phyloP scores from a whole-genome alignment of 2,797 vertebrate species.

The Craterocephalus amniculus region DNA sequence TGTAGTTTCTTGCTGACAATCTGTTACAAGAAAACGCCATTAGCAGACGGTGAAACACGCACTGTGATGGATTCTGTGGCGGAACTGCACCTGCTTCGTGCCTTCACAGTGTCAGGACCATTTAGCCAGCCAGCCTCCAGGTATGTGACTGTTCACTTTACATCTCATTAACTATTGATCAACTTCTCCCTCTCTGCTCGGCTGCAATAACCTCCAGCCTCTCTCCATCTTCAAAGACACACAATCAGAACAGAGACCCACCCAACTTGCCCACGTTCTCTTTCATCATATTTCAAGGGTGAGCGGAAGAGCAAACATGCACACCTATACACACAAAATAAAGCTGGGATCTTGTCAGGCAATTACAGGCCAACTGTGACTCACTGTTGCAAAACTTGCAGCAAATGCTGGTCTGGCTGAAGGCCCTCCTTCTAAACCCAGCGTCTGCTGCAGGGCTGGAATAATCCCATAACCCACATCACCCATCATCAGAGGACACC shows the following conservation, averaged over 20 bases:
- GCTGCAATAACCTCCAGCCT: slow-evolving; percentile 32
- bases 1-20: neutral
- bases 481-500: neutral
- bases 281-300: slow-evolving; percentile 69
- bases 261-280: slow-evolving; percentile 54
- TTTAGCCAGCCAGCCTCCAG: slow-evolving; percentile 61
- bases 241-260: slow-evolving; percentile 45
- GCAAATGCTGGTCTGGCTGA: slow-evolving; percentile 3
- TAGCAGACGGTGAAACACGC: neutral
- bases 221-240: slow-evolving; percentile 22
- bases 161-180: slow-evolving; percentile 77
- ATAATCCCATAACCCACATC: neutral
- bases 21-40: neutral
- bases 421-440: neutral
- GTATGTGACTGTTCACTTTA: slow-evolving; percentile 73
- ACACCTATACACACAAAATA: slow-evolving; percentile 15
- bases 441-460: neutral
- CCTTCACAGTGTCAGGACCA: slow-evolving; percentile 50
- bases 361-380: slow-evolving; percentile 37
- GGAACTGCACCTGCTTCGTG: slow-evolving; percentile 16
- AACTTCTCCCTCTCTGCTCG: slow-evolving; percentile 40
- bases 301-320: slow-evolving; percentile 37
- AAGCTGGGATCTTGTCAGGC: slow-evolving; percentile 34
- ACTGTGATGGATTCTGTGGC: slow-evolving; percentile 8
- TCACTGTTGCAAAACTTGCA: slow-evolving; percentile 24